phyloP scores from a whole-genome alignment of 2,797 vertebrate species.

The Myotis planiceps region DNA sequence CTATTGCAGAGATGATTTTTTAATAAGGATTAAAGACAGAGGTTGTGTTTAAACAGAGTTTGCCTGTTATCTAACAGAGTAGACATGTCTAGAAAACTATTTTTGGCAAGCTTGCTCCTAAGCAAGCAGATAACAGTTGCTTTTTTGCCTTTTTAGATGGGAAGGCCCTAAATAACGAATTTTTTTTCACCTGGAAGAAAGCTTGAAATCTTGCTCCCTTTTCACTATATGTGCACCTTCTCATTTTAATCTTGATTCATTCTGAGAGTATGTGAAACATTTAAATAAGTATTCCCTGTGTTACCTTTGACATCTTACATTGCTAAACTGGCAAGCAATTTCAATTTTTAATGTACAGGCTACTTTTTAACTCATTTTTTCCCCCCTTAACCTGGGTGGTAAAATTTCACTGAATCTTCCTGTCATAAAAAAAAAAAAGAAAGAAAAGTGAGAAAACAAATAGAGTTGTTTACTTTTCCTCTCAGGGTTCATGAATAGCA shows the following conservation, averaged over 20 bases:
- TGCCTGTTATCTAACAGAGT: neutral
- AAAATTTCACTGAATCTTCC: neutral
- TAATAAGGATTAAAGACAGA: neutral
- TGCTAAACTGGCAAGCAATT: slow-evolving; percentile 64
- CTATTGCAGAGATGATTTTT: neutral
- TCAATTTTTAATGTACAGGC: slow-evolving; percentile 50
- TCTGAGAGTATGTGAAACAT: slow-evolving; percentile 13
- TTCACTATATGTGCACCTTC: neutral
- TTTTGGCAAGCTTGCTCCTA: slow-evolving; percentile 9
- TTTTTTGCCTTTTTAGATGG: neutral
- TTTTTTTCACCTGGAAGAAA: neutral
- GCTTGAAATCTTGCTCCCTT: neutral
- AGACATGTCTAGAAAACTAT: neutral
- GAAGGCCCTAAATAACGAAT: neutral
- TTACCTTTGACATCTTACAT: slow-evolving; percentile 53
- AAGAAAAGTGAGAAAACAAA: neutral
- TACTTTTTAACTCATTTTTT: slow-evolving; percentile 35
- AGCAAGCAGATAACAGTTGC: neutral
- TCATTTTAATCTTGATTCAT: slow-evolving; percentile 50
- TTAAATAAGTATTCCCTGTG: slow-evolving; percentile 49
- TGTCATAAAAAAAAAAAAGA: neutral
- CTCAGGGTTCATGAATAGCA: neutral
- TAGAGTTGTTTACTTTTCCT: neutral
- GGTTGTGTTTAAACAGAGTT: neutral
- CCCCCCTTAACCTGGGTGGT: rapidly evolving